phyloP scores from a whole-genome alignment of 2,797 vertebrate genomes.

The Sebastes kiyomatsui region DNA sequence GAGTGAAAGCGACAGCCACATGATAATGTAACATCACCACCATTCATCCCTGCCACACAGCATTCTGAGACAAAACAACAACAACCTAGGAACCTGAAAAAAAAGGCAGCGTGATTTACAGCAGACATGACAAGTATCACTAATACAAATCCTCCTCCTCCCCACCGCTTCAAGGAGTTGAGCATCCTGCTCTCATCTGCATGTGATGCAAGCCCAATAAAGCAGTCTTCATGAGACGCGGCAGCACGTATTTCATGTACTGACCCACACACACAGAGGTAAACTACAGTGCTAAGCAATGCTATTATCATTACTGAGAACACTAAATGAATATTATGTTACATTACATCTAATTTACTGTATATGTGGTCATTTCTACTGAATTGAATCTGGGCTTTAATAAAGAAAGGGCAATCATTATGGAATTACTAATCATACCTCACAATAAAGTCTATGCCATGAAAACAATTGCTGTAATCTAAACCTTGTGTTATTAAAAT shows the following conservation, averaged over 20 bases:
- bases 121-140: conserved; percentile 83
- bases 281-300: conserved; percentile 48
- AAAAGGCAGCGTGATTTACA: conserved; percentile 77
- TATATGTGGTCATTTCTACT: conserved; percentile 45
- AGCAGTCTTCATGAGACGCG: conserved; percentile 28
- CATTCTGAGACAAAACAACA: conserved; percentile 83
- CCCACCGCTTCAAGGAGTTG: conserved; percentile 59
- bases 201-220: conserved; percentile 60
- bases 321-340: conserved; percentile 56
- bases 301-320: conserved; percentile 56
- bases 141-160: conserved; percentile 73
- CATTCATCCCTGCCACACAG: conserved; percentile 84
- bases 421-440: conserved; percentile 18
- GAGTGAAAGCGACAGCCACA: conserved; percentile 80
- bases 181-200: conserved; percentile 73
- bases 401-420: conserved; percentile 18
- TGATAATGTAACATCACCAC: conserved; percentile 87
- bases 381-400: conserved; percentile 36
- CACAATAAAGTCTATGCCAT: not conserved
- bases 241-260: conserved; percentile 31
- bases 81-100: conserved; percentile 77
- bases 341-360: conserved; percentile 55
- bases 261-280: conserved; percentile 21
- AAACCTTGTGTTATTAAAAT: not conserved
- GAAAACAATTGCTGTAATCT: conserved; percentile 6